These are phyloP conservation scores for Heliconius nattereri DNA, from an alignment of 1,140 invertebrate genomes.

Conservation along the genomic window DNA sequence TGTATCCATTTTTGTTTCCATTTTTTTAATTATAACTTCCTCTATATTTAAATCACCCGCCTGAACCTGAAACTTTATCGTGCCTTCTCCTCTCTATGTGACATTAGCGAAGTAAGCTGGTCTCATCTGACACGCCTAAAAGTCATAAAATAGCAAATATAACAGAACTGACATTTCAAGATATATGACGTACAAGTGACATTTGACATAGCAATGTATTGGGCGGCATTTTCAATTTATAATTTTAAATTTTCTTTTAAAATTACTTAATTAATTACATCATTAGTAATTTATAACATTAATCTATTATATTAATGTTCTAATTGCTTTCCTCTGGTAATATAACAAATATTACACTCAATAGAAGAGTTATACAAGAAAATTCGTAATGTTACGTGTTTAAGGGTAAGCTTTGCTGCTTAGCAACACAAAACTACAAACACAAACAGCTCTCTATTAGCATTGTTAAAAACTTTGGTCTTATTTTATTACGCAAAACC, in stretches of 20 bases:
- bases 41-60: too few relatives aligned
- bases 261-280: background rate
- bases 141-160: too few relatives aligned
- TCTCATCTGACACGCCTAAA: too few relatives aligned
- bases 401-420: constrained; percentile 39
- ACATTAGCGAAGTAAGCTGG: too few relatives aligned
- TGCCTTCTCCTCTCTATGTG: too few relatives aligned
- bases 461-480: background rate
- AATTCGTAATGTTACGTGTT: background rate
- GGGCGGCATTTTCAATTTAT: background rate
- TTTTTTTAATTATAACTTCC: too few relatives aligned
- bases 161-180: constrained; percentile 37
- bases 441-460: background rate
- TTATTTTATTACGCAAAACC: constrained; percentile 20
- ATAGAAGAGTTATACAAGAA: background rate
- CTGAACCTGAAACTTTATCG: too few relatives aligned
- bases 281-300: too few relatives aligned
- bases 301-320: background rate
- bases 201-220: background rate
- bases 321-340: background rate
- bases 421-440: constrained; percentile 44
- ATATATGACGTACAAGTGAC: background rate
- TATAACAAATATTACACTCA: background rate
- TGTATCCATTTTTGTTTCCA: too few relatives aligned
- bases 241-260: background rate